Evolutionary conservation across 2,888 invertebrate genomes (phyloP).

Genomic region (Phortica okadai): DNA sequence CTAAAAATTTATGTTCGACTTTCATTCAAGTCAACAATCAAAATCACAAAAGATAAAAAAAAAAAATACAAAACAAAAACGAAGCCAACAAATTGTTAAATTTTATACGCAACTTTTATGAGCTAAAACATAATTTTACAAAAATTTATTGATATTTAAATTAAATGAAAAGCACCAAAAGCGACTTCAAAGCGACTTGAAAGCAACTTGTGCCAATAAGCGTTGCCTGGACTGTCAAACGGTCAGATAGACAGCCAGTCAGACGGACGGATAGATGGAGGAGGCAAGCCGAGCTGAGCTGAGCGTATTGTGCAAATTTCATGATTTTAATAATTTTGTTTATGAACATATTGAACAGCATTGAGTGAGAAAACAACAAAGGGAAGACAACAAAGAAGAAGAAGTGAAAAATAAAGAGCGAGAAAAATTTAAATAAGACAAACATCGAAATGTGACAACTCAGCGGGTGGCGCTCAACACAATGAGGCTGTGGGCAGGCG

Average conservation of each 20-base stretch:
- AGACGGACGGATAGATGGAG: neutral
- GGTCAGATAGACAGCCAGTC: neutral
- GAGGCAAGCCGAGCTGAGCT: neutral
- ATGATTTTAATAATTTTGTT: neutral
- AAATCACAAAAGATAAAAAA: neutral
- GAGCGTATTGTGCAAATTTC: neutral
- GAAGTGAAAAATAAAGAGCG: too few species aligned
- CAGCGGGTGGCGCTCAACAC: constrained; percentile 48
- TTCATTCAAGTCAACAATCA: neutral
- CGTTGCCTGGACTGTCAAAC: neutral
- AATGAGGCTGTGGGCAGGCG: too few species aligned
- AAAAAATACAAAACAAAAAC: too few species aligned
- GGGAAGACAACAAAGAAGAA: neutral
- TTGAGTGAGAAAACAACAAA: neutral
- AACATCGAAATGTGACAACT: constrained; percentile 25
- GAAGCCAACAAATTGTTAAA: neutral
- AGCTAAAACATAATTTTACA: constrained; percentile 14
- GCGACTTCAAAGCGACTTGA: neutral
- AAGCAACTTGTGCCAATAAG: neutral
- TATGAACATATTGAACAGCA: neutral
- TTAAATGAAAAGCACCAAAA: constrained; percentile 3
- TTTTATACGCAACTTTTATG: constrained; percentile 13
- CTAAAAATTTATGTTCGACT: neutral
- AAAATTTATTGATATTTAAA: constrained; percentile 21
- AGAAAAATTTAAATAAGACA: neutral